Evolutionary conservation across 1,140 invertebrate genomes (phyloP).

Genomic region (Sarcophaga bullata): DNA sequence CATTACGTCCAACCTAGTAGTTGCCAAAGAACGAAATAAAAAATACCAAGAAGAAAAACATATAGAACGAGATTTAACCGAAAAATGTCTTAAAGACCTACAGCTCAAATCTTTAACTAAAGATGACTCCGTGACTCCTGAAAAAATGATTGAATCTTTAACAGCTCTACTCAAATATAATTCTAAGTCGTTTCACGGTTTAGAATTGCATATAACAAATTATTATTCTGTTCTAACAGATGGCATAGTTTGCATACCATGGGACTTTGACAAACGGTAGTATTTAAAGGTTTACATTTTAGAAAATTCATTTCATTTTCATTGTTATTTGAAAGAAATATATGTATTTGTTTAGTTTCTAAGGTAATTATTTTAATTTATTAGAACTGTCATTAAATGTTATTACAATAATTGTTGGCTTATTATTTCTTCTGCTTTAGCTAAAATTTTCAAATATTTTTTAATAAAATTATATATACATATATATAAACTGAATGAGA

Average conservation of each 20-base stretch:
- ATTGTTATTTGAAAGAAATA: no score
- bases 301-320: no score
- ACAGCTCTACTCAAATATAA: constrained; percentile 72
- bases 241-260: constrained; percentile 90
- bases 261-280: constrained; percentile 78
- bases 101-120: constrained; percentile 78
- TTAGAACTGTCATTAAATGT: no score
- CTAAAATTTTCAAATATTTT: no score
- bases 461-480: no score
- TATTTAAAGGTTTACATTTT: not conserved
- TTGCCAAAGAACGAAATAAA: constrained; percentile 75
- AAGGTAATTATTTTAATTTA: no score
- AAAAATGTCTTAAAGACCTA: constrained; percentile 74
- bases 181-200: constrained; percentile 65
- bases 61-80: constrained; percentile 77
- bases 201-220: constrained; percentile 83
- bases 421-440: no score
- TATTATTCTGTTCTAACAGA: constrained; percentile 92
- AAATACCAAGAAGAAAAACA: constrained; percentile 85
- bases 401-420: no score
- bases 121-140: constrained; percentile 90
- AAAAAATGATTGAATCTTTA: constrained; percentile 88
- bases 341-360: no score
- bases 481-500: no score
- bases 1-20: constrained; percentile 79